These are phyloP conservation scores for Hephaestus fuliginosus DNA, from an alignment of 2,797 vertebrate species.

Conservation along the genomic window DNA sequence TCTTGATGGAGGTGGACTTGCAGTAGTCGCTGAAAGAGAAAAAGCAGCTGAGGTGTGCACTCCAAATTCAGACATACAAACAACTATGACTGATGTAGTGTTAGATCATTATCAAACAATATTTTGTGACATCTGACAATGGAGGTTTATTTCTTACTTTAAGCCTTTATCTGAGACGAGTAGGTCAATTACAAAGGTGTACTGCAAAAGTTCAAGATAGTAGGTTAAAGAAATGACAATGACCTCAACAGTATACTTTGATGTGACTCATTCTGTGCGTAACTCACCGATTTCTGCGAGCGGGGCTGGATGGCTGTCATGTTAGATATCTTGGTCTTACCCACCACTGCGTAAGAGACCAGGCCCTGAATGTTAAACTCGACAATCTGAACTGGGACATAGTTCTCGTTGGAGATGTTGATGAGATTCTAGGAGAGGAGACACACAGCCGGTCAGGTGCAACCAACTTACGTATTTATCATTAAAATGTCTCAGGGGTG, in stretches of 20 bases:
- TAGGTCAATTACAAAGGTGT: constrained; percentile 76
- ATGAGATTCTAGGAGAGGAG: constrained; percentile 86
- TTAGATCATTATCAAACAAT: accelerated
- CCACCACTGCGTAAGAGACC: constrained; percentile 81
- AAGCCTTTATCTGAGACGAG: constrained; percentile 74
- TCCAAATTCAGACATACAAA: not conserved
- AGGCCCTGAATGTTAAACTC: constrained; percentile 86
- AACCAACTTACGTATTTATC: not conserved
- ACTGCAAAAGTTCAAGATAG: constrained; percentile 74
- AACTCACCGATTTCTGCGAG: constrained; percentile 83
- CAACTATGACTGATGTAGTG: not conserved
- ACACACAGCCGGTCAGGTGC: constrained; percentile 10
- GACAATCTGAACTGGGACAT: constrained; percentile 81
- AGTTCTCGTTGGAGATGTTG: constrained; percentile 91
- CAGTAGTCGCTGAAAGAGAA: constrained; percentile 88
- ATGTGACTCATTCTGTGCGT: not conserved
- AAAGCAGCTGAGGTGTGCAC: not conserved
- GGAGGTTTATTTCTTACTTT: constrained; percentile 71
- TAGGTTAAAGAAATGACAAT: not conserved
- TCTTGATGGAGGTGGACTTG: constrained; percentile 84
- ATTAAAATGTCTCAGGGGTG: not conserved
- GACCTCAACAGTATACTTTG: not conserved
- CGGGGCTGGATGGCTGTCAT: constrained; percentile 82
- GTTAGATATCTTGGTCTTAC: constrained; percentile 81
- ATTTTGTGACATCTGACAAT: not conserved